phyloP scores from a whole-genome alignment of 2,888 invertebrate genomes.

The Rhagonycha fulva region DNA sequence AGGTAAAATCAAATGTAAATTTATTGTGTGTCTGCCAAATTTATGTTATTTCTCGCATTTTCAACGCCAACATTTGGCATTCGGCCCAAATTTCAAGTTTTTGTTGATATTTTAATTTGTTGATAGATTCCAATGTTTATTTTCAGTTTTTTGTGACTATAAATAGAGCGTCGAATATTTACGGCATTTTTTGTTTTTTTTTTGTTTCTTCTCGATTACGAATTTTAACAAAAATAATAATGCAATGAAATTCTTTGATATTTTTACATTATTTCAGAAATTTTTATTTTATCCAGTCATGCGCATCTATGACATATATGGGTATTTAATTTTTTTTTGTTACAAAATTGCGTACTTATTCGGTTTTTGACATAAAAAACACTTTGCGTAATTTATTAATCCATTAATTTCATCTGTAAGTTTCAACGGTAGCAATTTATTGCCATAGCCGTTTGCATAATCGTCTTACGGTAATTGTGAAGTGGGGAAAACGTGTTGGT shows the following conservation, averaged over 20 bases:
- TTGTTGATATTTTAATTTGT: slow-evolving; percentile 1
- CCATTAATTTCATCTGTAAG: slow-evolving; percentile 4
- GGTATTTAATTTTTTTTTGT: too few relatives aligned
- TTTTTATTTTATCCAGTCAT: too few relatives aligned
- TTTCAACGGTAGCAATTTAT: slow-evolving; percentile 23
- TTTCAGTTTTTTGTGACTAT: neutral
- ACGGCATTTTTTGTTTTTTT: neutral
- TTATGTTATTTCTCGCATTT: neutral
- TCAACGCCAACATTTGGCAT: neutral
- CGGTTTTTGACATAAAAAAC: neutral
- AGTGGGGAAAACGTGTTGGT: slow-evolving; percentile 31
- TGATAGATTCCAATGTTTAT: neutral
- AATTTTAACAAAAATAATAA: neutral
- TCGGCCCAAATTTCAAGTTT: neutral
- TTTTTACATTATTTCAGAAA: too few relatives aligned
- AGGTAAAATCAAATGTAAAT: neutral
- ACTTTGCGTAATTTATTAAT: neutral
- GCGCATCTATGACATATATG: too few relatives aligned
- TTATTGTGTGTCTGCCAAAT: neutral
- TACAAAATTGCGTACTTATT: neutral
- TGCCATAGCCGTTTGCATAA: slow-evolving; percentile 36
- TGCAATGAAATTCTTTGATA: neutral
- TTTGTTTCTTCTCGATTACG: neutral
- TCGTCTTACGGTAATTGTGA: slow-evolving; percentile 32
- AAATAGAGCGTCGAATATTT: neutral